Base-by-base conservation (phyloP, 2,797 vertebrate genomes). In the Rhincodon typus region DNA sequence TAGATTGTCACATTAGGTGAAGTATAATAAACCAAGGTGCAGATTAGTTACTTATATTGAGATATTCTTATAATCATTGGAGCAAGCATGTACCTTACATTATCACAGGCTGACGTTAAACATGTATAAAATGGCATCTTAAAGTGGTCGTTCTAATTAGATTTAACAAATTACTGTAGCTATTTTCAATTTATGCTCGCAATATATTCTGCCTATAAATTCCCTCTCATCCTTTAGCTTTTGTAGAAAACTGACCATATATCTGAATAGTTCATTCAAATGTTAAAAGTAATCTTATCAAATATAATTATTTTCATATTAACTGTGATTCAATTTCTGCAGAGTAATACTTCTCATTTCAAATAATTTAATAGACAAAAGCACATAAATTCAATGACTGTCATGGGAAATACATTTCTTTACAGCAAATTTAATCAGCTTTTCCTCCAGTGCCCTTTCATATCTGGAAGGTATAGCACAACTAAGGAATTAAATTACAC, bases 341-440 rank as follows among this genome's bases (percentile, higher is more conserved):
- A 77, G 94, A 95, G 94, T 77, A 53, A 77, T 95, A 74, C 94
- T 95, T 95, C 30, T 74, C 94, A 95, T 95, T 95, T 74, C 69
- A 95, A 95, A 77, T 95, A 95, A 95, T 95, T 95, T 50, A 95
- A 95, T 95, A 53, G 94, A 53, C 94, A 72, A 95, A 77, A 95
- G 70, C 77, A 74, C 53, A 95, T 74, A 95, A 95, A 95, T 77
- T 95, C 94, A 95, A 72, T 95, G 94, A 77, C 42, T 95, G 94
- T 53, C 94, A 74, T 19, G 27, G 94, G 34, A 95, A 95, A 95
- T 95, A 95, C 67, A 95, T 95, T 95, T 77, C 94, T 77, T 95
- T 77, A 57, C 94, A 77, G 70, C 70, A 95, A 95, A 95, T 95
- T 19, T 77, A 95, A 95, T 95, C 94, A 95, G 46, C 34, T 72